Conservation (phyloP, 2,113 vertebrate genomes). For the Australoheros scitulus region DNA sequence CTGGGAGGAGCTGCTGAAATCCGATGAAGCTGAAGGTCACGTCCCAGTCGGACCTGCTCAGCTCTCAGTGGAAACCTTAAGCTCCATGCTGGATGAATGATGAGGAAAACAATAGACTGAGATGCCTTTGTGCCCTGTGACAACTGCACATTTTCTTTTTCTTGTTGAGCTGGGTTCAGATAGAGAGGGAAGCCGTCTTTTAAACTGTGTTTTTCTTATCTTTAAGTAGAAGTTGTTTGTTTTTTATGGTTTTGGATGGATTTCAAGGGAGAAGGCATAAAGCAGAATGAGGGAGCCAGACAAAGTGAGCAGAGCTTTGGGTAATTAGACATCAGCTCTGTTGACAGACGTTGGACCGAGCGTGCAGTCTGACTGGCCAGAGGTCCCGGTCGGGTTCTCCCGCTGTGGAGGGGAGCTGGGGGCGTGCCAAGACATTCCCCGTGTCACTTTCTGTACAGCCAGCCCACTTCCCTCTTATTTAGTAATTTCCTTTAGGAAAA, state of each 20-base stretch:
- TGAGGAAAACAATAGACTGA: slow-evolving; percentile 25
- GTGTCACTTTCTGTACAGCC: slow-evolving; percentile 71
- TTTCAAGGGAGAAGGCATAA: slow-evolving; percentile 13
- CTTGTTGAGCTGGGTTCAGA: background rate
- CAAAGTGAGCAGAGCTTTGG: slow-evolving; percentile 1
- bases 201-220: background rate
- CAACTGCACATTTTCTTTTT: background rate
- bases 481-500: slow-evolving; percentile 65
- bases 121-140: slow-evolving; percentile 27
- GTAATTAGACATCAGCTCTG: slow-evolving; percentile 47
- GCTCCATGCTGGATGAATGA: slow-evolving; percentile 11
- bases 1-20: slow-evolving; percentile 49
- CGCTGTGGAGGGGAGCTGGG: slow-evolving; percentile 62
- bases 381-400: slow-evolving; percentile 53
- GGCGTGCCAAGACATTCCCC: slow-evolving; percentile 77
- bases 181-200: background rate
- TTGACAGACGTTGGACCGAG: slow-evolving; percentile 23
- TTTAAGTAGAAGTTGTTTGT: background rate
- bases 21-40: slow-evolving; percentile 55
- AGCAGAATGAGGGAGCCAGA: background rate
- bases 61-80: slow-evolving; percentile 35
- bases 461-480: slow-evolving; percentile 66
- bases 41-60: slow-evolving; percentile 50
- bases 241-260: background rate
- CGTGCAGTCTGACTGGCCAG: slow-evolving; percentile 34